A percentile compares a stretch with the other conserved stretches of the same genome.
Evolutionary conservation across 2,888 invertebrate genomes (phyloP).

Genomic region (Tanypteryx hageni): DNA sequence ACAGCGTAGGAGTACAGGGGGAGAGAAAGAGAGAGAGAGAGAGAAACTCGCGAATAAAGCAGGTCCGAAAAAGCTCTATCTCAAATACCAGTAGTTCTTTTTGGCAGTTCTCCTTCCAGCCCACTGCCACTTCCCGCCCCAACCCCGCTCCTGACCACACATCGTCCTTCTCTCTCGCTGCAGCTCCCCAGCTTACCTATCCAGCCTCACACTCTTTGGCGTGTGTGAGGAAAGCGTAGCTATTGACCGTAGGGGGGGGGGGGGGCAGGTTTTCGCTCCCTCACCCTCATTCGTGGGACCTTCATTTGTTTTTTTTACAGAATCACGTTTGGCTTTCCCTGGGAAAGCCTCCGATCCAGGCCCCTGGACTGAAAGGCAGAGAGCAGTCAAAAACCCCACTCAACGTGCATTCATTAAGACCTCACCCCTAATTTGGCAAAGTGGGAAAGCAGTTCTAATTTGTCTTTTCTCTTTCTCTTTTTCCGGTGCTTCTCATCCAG

Average conservation of each 20-base stretch:
- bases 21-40: background rate
- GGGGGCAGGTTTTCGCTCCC: background rate
- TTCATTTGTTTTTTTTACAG: background rate
- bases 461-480: background rate
- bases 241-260: background rate
- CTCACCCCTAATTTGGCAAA: constrained; percentile 35
- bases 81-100: background rate
- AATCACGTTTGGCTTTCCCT: constrained; percentile 23
- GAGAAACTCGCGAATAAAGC: background rate
- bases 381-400: background rate
- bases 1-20: background rate
- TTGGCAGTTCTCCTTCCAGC: background rate
- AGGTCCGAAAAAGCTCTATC: background rate
- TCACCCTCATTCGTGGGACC: background rate
- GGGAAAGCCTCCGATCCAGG: background rate
- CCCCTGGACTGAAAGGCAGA: background rate
- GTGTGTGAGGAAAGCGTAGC: too few relatives aligned
- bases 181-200: too few relatives aligned
- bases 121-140: background rate
- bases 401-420: constrained; percentile 14
- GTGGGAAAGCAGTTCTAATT: background rate
- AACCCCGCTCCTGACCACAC: background rate
- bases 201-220: background rate
- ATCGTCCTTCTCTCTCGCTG: background rate
- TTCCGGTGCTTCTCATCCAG: background rate